Evolutionary conservation across 2,113 vertebrate genomes (phyloP).

Genomic region (Thunnus maccoyii): DNA sequence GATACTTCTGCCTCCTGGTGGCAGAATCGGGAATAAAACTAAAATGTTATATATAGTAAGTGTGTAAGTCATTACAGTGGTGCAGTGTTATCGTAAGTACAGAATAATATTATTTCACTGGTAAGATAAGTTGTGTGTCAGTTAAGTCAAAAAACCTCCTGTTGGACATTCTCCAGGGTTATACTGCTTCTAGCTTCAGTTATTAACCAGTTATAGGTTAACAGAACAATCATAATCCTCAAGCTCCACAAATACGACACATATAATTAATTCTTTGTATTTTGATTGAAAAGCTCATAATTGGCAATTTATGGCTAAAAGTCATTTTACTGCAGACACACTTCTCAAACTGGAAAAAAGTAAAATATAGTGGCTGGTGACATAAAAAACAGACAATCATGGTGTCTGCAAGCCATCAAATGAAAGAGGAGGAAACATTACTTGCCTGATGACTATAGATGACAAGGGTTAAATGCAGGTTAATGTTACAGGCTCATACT

Average conservation of each 20-base stretch:
- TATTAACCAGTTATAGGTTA: background rate
- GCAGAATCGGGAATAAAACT: conserved; percentile 14
- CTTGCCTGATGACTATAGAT: conserved; percentile 10
- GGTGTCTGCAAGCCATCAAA: conserved; percentile 19
- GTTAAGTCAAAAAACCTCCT: background rate
- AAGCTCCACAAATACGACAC: background rate
- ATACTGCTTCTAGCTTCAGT: background rate
- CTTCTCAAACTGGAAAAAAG: background rate
- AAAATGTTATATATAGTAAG: background rate
- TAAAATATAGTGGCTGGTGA: background rate
- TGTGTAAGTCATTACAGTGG: background rate
- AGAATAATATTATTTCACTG: background rate
- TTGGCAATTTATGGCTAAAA: too few species aligned
- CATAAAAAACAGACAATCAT: background rate
- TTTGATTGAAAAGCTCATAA: too few species aligned
- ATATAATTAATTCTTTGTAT: too few species aligned
- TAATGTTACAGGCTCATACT: conserved; percentile 3
- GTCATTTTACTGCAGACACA: background rate
- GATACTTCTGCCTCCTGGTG: conserved; percentile 55
- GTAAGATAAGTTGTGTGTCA: background rate
- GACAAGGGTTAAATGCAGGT: conserved; percentile 22
- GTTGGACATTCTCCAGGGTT: background rate
- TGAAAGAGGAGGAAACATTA: conserved; percentile 3
- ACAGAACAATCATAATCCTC: background rate
- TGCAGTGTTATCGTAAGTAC: background rate